Percentiles rank a stretch among this genome's conserved stretches.
Conservation (phyloP, 53 echinoderm and acorn worm genomes). For the Henricia sp. region DNA sequence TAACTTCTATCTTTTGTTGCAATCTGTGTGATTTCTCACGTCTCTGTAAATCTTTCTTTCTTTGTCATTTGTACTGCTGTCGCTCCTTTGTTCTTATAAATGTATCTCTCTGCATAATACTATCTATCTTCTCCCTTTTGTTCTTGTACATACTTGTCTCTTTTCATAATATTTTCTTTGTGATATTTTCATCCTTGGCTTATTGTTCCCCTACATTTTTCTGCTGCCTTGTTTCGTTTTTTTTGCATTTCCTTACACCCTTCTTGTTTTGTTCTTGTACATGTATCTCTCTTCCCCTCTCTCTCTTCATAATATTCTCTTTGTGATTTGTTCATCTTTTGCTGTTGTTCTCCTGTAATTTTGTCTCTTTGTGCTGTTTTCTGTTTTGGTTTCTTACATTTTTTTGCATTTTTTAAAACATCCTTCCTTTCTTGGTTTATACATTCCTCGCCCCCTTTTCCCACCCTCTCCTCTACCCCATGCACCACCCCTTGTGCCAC, state of each 20-base stretch:
- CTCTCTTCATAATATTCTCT: background rate
- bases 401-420: no score
- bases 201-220: background rate
- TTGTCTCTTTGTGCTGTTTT: background rate
- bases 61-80: background rate
- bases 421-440: no score
- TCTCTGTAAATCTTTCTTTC: background rate
- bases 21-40: background rate
- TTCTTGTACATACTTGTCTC: no score
- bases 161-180: no score
- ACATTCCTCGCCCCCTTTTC: background rate
- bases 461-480: background rate
- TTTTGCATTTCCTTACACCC: background rate
- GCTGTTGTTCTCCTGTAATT: background rate
- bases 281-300: background rate
- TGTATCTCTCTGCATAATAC: background rate
- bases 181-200: background rate
- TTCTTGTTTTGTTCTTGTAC: background rate
- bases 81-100: background rate
- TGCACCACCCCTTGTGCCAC: background rate
- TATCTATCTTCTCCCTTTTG: background rate
- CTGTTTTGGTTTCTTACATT: background rate
- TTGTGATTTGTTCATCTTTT: background rate
- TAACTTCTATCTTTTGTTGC: background rate
- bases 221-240: background rate